A percentile compares a stretch with the other conserved stretches of the same genome.
phyloP scores from a whole-genome alignment of 2,113 vertebrate genomes.

The Danio rerio region DNA sequence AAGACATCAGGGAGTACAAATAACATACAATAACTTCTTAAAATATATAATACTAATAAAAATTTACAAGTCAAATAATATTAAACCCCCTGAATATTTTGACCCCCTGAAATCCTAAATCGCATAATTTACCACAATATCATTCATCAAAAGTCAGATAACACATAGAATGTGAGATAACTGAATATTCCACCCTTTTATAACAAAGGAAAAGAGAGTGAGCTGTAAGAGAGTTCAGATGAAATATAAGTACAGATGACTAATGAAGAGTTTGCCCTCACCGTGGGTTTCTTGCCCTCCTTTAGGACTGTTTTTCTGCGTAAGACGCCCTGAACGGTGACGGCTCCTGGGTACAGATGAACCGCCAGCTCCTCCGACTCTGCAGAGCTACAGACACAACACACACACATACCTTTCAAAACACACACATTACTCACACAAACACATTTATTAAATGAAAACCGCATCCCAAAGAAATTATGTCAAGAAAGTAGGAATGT shows the following conservation, averaged over 20 bases:
- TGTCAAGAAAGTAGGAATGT: neutral
- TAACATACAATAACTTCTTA: too few species aligned
- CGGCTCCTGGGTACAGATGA: constrained; percentile 93
- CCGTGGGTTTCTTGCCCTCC: constrained; percentile 98
- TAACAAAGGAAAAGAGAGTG: too few species aligned
- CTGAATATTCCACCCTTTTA: too few species aligned
- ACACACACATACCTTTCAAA: constrained; percentile 16
- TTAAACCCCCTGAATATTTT: too few species aligned
- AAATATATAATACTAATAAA: too few species aligned
- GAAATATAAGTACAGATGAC: neutral
- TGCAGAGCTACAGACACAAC: constrained; percentile 83
- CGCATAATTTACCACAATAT: too few species aligned
- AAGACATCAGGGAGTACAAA: too few species aligned
- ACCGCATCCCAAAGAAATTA: neutral
- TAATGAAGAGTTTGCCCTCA: constrained; percentile 70
- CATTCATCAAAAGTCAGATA: too few species aligned
- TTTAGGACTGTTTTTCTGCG: constrained; percentile 95
- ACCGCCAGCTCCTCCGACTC: constrained; percentile 96
- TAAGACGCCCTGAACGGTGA: constrained; percentile 95
- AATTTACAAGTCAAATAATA: too few species aligned
- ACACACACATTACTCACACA: neutral
- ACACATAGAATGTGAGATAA: too few species aligned
- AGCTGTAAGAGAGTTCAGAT: neutral
- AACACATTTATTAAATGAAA: neutral
- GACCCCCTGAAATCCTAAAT: too few species aligned